Percentiles rank a stretch among this genome's conserved stretches.
Conservation (phyloP, 2,797 vertebrate species). For the Megaceryle alcyon region DNA sequence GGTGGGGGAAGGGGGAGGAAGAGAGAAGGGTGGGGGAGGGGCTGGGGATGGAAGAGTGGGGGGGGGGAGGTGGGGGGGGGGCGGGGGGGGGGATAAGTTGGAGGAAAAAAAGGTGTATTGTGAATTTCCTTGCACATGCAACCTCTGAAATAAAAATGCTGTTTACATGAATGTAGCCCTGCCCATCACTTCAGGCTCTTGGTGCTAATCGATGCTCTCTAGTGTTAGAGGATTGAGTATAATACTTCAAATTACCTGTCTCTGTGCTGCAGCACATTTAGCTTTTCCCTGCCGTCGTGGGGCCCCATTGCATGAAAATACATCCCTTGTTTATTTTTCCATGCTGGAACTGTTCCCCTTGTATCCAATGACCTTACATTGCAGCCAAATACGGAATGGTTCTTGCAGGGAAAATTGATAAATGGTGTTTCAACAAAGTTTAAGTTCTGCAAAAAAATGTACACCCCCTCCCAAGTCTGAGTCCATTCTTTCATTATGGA, state of each 20-base stretch:
- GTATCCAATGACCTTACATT: not conserved
- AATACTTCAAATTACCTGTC: not conserved
- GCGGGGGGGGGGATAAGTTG: too few relatives aligned
- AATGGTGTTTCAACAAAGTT: not conserved
- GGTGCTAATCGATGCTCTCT: not conserved
- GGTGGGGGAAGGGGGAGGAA: too few relatives aligned
- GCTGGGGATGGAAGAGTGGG: too few relatives aligned
- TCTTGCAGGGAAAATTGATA: not conserved
- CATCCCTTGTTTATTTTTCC: not conserved
- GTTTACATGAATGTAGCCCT: not conserved
- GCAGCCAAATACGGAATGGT: not conserved
- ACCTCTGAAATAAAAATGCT: not conserved
- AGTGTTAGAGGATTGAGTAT: too few relatives aligned
- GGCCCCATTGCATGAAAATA: not conserved
- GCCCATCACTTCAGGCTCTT: not conserved
- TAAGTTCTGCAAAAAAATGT: not conserved
- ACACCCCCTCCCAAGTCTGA: too few relatives aligned
- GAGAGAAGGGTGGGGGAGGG: too few relatives aligned
- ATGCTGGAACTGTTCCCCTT: not conserved
- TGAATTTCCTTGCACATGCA: too few relatives aligned
- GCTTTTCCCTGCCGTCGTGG: not conserved
- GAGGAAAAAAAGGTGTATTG: too few relatives aligned
- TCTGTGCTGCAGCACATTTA: fast-evolving
- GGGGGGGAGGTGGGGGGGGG: too few relatives aligned
- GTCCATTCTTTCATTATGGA: not conserved